Evolutionary conservation across 2,888 invertebrate species (phyloP).

Genomic region (Nomada fucata): DNA sequence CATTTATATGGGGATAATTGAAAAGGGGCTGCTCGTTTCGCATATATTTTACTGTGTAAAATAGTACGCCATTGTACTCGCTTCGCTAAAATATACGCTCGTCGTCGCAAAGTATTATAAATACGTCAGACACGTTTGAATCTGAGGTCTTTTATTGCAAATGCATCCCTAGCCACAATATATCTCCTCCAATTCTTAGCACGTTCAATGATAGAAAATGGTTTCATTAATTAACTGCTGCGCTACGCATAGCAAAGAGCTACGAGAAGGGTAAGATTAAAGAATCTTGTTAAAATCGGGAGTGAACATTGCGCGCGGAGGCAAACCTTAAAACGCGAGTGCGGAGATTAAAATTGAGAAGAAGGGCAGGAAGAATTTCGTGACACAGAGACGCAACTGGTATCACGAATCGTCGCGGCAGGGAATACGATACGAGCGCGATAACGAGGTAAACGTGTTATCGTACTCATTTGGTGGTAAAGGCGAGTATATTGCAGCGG

Average conservation of each 20-base stretch:
- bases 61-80: neutral
- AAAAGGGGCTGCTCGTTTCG: too few relatives aligned
- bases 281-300: neutral
- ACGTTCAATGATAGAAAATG: too few relatives aligned
- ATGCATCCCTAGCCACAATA: too few relatives aligned
- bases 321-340: neutral
- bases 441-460: constrained; percentile 72
- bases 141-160: too few relatives aligned
- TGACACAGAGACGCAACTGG: constrained; percentile 25
- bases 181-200: too few relatives aligned
- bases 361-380: constrained; percentile 20
- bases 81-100: too few relatives aligned
- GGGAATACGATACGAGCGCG: constrained; percentile 70
- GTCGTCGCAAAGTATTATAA: too few relatives aligned
- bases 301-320: neutral
- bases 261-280: neutral
- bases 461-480: constrained; percentile 63
- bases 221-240: too few relatives aligned
- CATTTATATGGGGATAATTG: neutral
- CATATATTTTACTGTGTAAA: neutral
- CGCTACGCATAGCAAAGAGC: too few relatives aligned
- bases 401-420: constrained; percentile 64
- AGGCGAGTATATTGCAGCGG: constrained; percentile 47
- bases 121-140: too few relatives aligned
- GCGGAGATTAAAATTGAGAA: neutral